Evolutionary conservation across 2,113 vertebrate genomes (phyloP), one percentile per base, ranked within the genome.

Genomic region (Martes martes): DNA sequence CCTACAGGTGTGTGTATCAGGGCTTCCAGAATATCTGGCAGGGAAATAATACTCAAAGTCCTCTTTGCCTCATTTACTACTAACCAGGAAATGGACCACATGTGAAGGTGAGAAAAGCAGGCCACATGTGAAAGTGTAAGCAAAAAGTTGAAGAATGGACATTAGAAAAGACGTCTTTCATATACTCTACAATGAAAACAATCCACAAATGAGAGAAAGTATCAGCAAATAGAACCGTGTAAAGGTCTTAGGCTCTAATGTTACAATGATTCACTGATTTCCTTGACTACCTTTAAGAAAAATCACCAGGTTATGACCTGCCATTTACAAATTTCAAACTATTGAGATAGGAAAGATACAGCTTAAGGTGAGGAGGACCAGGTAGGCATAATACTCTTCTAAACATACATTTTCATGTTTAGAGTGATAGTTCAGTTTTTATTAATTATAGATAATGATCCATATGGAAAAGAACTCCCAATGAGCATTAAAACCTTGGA

Each of bases 1-100:
- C 99, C 99, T 99, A 99, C 99, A 21, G 99, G 99, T 1, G 99
- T 99, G 95, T 99, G 99, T 93, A 99, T 99, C 96, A 99, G 98
- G 19, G 99, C 99, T 85, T 99, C 99, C 93, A 99, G 99, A 94
- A 99, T 99, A 98, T 99, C 99, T 0, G 99, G 99, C 47, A 99
- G 99, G 63, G 99, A 99, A 94, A 99, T 99, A 76, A 99, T 99
- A 28, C 99, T 99, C 87, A 99, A 99, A 79, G 99, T 99, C 61
- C 99, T 99, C 92, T 99, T 99, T 4, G 99, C 98, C 95, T 99
- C 99, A 80, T 99, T 99, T 15, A 99, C 99, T 19, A 99, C 99
- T 87, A 99, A 99, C 99, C 98, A 99, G 98, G 94, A 99, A 99
- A 98, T 99, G 99, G 78, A 99, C 99, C 85, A 13, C 2, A 15